Base-by-base conservation (phyloP, 1,140 invertebrate species). In the Steinernema khuongi region DNA sequence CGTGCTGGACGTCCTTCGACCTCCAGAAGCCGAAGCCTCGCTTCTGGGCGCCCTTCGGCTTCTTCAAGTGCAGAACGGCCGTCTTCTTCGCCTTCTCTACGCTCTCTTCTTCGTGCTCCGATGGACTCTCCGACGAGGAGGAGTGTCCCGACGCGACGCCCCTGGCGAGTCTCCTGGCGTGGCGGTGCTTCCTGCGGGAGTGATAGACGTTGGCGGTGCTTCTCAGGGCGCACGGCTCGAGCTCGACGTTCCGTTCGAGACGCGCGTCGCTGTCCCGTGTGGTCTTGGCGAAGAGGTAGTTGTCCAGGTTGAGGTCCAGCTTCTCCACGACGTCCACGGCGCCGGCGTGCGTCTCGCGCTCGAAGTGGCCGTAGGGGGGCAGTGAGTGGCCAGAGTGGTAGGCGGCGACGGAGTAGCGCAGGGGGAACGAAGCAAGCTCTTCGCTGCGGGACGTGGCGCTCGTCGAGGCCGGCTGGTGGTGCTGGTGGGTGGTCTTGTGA, bases 1-100 rank as follows among this genome's bases (percentile, higher is more conserved):
- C 22, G 33, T 73, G 72, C 66, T 30, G 26, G 33, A 69, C 50
- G 36, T 41, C n/a, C 31, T 22, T 17, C 70, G 66, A 74, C 68
- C 73, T 73, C 31, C 50, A 70, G n/a, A 76, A 78, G 22, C 78
- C 77, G 18, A 71, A 74, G 31, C 74, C 77, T 33, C 77, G 75
- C 18, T 75, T 74, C 69, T 78, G 77, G 28, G 66, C 67, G n/a
- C n/a, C n/a, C n/a, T n/a, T n/a, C 31, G 74, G 73, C n/a, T 77
- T 75, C 28, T 80, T 78, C 30, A 33, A 36, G 31, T 26, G 70
- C 67, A n/a, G 41, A 32, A 31, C 36, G 43, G 18, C 70, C 73
- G 66, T 36, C 68, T 78, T 71, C 29, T 80, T 80, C 0, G 77
- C 67, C 32, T 71, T 70, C 18, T 36, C 19, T 30, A 22, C 29